Conservation (phyloP, 2,797 vertebrate genomes). For the Phylloscopus collybita region DNA sequence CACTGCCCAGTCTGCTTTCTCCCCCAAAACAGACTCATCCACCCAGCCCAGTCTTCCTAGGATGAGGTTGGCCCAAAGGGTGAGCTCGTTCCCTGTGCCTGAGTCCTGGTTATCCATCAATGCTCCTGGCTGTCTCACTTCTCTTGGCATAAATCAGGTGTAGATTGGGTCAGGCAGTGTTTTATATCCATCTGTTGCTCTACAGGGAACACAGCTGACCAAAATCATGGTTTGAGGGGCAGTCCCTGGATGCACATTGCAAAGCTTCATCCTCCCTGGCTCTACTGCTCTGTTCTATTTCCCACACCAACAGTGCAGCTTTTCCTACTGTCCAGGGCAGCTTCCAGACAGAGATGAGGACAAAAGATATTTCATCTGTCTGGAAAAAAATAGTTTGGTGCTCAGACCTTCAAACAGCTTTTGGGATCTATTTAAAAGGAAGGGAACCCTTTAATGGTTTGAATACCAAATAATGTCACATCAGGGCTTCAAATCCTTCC, state of each 20-base stretch:
- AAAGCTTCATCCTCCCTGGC: not conserved
- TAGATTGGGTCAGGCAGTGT: not conserved
- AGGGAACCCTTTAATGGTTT: not conserved
- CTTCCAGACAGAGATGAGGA: not conserved
- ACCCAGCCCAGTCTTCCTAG: not conserved
- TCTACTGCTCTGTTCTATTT: not conserved
- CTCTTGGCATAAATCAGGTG: not conserved
- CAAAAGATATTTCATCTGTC: not conserved
- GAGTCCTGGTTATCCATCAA: not conserved
- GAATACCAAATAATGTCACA: not conserved
- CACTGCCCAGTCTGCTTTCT: not conserved
- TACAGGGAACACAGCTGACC: too few relatives aligned
- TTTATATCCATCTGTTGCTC: not conserved
- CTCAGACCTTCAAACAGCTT: not conserved
- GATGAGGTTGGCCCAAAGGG: not conserved
- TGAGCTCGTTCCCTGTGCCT: not conserved
- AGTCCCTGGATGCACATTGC: not conserved
- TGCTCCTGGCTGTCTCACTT: not conserved
- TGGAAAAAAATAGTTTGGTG: not conserved
- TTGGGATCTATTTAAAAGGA: not conserved
- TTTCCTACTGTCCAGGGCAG: not conserved
- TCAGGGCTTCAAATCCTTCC: not conserved
- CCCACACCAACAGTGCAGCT: not conserved
- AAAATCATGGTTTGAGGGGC: not conserved
- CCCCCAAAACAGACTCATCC: fast-evolving